A percentile compares a stretch with the other conserved stretches of the same genome.
Evolutionary conservation across 2,113 vertebrate species (phyloP).

Genomic region (Elachura formosa): DNA sequence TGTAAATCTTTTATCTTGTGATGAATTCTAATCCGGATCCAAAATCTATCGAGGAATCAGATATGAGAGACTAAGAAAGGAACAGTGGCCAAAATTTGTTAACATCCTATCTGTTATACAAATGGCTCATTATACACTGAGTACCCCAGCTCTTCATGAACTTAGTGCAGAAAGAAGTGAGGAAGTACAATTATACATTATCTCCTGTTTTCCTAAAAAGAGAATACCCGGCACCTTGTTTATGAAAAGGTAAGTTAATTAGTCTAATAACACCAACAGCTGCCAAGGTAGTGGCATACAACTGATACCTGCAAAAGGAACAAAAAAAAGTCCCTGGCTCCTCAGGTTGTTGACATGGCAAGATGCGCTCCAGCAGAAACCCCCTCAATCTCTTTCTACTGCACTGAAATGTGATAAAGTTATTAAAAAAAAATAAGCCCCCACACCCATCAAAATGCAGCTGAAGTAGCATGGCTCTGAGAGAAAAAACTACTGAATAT

Average conservation of each 20-base stretch:
- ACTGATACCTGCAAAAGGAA: neutral
- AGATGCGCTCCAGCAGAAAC: neutral
- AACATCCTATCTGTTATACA: neutral
- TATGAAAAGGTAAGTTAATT: neutral
- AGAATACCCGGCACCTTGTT: neutral
- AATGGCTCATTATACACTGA: neutral
- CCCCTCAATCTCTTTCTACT: neutral
- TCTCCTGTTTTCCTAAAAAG: neutral
- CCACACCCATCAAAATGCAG: fast-evolving
- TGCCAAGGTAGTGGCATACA: neutral
- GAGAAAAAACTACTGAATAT: neutral
- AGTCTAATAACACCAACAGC: neutral
- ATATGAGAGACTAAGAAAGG: neutral
- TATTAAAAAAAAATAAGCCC: no score
- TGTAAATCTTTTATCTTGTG: neutral
- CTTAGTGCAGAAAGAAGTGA: neutral
- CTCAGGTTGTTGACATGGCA: neutral
- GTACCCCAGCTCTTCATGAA: neutral
- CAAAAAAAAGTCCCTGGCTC: neutral
- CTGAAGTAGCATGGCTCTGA: neutral
- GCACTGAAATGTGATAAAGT: neutral
- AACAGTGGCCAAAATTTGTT: neutral
- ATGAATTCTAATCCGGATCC: neutral
- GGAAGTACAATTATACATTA: neutral
- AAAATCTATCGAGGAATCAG: neutral